Evolutionary conservation across 2,113 vertebrate genomes (phyloP).

Genomic region (Stegostoma tigrinum): DNA sequence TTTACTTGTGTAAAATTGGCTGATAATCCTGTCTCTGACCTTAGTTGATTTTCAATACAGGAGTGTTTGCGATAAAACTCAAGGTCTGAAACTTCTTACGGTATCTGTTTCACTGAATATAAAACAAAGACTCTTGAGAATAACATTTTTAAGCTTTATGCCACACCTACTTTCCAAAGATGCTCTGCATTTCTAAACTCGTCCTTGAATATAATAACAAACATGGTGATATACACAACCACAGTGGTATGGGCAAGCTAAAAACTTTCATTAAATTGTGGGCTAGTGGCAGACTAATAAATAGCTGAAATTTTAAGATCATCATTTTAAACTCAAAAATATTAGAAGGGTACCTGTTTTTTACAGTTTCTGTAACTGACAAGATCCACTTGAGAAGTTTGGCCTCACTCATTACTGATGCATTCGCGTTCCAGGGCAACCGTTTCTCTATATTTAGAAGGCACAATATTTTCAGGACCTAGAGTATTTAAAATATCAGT

Average conservation of each 20-base stretch:
- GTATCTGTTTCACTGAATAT: not conserved
- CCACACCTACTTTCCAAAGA: slow-evolving; percentile 28
- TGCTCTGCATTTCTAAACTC: not conserved
- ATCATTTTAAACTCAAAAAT: not conserved
- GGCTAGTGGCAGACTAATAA: not conserved
- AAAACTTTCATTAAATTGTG: not conserved
- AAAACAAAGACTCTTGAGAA: not conserved
- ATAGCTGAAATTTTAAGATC: not conserved
- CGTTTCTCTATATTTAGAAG: slow-evolving; percentile 54
- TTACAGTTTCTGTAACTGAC: slow-evolving; percentile 52
- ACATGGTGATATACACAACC: not conserved
- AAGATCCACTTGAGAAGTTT: slow-evolving; percentile 69
- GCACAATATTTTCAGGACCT: slow-evolving; percentile 73
- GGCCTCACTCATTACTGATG: slow-evolving; percentile 52
- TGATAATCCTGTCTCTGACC: not conserved
- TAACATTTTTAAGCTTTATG: not conserved
- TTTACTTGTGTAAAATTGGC: not conserved
- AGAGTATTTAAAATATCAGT: slow-evolving; percentile 35
- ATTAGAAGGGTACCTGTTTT: slow-evolving; percentile 61
- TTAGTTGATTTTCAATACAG: not conserved
- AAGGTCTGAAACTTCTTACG: slow-evolving; percentile 14
- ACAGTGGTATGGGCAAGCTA: not conserved
- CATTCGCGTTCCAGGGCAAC: slow-evolving; percentile 58
- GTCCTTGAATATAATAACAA: slow-evolving; percentile 17
- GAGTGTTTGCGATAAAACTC: slow-evolving; percentile 15